phyloP scores from a whole-genome alignment of 2,113 vertebrate species.

The Lontra canadensis region DNA sequence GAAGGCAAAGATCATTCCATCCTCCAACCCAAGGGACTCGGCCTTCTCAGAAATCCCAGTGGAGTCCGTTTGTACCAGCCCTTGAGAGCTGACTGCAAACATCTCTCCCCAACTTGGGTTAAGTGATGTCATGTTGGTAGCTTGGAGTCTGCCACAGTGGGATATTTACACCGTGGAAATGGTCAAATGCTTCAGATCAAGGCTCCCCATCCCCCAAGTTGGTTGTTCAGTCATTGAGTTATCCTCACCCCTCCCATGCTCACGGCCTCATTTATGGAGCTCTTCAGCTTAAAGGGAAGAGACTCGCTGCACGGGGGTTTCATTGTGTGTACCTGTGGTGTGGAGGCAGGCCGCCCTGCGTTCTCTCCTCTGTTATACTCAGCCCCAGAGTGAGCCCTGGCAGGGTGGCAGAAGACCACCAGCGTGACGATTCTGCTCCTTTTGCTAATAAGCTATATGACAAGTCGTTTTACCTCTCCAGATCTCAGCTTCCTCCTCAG shows the following conservation, averaged over 20 bases:
- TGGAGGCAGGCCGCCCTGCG: not conserved
- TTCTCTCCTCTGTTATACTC: not conserved
- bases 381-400: not conserved
- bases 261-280: not conserved
- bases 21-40: not conserved
- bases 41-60: not conserved
- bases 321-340: not conserved
- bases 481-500: slow-evolving; percentile 49
- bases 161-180: not conserved
- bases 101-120: not conserved
- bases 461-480: slow-evolving; percentile 51
- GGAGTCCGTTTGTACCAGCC: not conserved
- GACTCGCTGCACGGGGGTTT: not conserved
- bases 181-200: not conserved
- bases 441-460: slow-evolving; percentile 27
- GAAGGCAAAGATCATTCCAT: not conserved
- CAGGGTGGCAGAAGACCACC: not conserved
- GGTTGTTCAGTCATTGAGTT: not conserved
- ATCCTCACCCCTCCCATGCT: not conserved
- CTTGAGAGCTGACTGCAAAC: not conserved
- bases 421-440: not conserved
- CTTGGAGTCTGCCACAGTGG: not conserved
- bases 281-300: not conserved
- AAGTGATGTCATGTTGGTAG: not conserved
- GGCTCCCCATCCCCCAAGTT: not conserved